Evolutionary conservation across 2,797 vertebrate genomes (phyloP), one percentile per base, ranked within the genome.

Genomic region (Novumbra hubbsi): DNA sequence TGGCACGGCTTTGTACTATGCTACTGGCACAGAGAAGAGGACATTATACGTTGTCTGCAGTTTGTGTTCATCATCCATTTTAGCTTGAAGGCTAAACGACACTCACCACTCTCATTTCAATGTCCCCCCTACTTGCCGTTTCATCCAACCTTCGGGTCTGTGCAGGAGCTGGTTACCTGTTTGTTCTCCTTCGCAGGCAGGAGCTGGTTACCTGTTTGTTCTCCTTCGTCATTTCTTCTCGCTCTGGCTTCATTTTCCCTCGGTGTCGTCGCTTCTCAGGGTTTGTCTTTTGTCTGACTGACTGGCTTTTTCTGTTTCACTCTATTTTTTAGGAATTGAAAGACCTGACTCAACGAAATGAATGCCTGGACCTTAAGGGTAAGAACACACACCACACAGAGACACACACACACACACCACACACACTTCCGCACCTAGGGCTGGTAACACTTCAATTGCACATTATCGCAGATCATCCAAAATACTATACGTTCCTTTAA

Each of bases 291-390:
- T 34, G 17, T 32, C 45, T 32, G 9, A 5, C 9, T 38, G 21
- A 66, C 41, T 12, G 68, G 63, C 24, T 45, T 17, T 57, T 4
- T 67, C 21, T 49, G 19, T 49, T 49, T 27, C 27, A 85, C 70
- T 84, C 81, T 73, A 81, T 77, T 88, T 81, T 77, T 28, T 78
- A 98, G 97, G 96, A 97, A 76, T 91, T 98, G 76, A 95, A 94
- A 66, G 95, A 98, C 75, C 92, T 98, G 67, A 94, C 94, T 19
- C 95, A 93, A 83, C 93, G 97, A 87, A 96, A 96, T 41, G 96
- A 97, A 81, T 98, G 95, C 87, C 91, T 98, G 76, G 96, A 98
- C 86, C 93, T 98, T 6, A 98, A 97, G 94, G 96, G 97, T 98
- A 77, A 84, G 93, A 57, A 73, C 5, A 2, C 21, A 24, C 55